Evolutionary conservation across 2,888 invertebrate species (phyloP), one percentile per base, ranked within the genome.

Genomic region (Priocnemis perturbator): DNA sequence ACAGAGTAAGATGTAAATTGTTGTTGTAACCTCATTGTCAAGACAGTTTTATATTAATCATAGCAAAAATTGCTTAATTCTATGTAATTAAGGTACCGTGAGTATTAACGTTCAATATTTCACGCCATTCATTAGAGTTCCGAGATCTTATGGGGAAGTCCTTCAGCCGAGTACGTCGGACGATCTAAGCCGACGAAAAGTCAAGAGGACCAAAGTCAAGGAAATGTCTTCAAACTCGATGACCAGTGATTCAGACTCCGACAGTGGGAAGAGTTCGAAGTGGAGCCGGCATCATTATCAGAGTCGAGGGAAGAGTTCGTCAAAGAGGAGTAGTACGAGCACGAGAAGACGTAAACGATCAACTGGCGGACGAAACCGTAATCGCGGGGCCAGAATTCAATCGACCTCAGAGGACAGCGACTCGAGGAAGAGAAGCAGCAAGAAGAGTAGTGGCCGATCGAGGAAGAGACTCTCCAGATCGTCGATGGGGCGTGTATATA

Each of bases 401-500:
- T 76, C 71, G 5, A 79, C 73, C 21, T 79, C 79, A 5, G 71
- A 60, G 3, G 76, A 78, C 5, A 79, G 80, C 19, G 79, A 77
- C 0, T 23, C 60, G 1, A 78, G 74, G 47, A 76, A 72, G 63
- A 60, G 65, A 30, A 52, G 50, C 50, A 44, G 20, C 19, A 56
- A 37, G 37, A 37, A 11, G 37, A 37, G 37, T 7, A 71, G 60
- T 21, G 60, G 23, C 21, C 73, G 60, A 14, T 61, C 68, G 17
- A 68, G 72, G 64, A 67, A 61, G 59, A 67, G 74, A 67, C n/a
- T 66, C 55, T 48, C 68, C 11, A 78, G 68, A 55, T 64, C 64
- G 3, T 56, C 67, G 5, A 67, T 66, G 5, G 67, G 64, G n/a
- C 67, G 67, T 9, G 73, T 72, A 64, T 69, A 71, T 23, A 73